These are phyloP conservation scores for Syritta pipiens DNA, from an alignment of 2,888 invertebrate species.

Conservation along the genomic window DNA sequence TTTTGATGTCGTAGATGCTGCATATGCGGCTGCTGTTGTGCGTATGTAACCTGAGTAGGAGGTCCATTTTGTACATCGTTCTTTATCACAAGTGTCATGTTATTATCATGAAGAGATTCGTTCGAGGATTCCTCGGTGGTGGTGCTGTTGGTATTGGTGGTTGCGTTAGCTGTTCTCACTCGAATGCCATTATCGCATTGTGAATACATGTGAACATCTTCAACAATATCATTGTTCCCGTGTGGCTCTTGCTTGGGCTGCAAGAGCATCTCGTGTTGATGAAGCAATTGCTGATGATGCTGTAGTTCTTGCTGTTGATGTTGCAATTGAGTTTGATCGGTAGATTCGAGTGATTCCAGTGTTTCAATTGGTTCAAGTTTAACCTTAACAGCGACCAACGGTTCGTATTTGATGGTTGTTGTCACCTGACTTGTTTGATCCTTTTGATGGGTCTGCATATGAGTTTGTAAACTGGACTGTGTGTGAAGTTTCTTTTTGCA, in stretches of 20 bases:
- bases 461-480: constrained; percentile 78
- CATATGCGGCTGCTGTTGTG: constrained; percentile 72
- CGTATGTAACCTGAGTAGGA: constrained; percentile 77
- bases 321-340: constrained; percentile 57
- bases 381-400: constrained; percentile 63
- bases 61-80: constrained; percentile 77
- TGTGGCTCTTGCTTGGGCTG: constrained; percentile 46
- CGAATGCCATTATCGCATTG: constrained; percentile 56
- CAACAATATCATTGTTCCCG: constrained; percentile 7
- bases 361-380: constrained; percentile 48
- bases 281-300: constrained; percentile 72
- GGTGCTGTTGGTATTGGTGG: constrained; percentile 74
- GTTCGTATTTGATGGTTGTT: constrained; percentile 71
- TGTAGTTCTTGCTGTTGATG: constrained; percentile 51
- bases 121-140: constrained; percentile 77
- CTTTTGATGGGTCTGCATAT: constrained; percentile 78
- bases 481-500: constrained; percentile 79
- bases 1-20: constrained; percentile 71
- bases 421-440: constrained; percentile 75
- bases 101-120: constrained; percentile 72
- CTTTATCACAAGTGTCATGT: constrained; percentile 77
- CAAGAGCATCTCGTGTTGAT: constrained; percentile 68
- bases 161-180: constrained; percentile 62
- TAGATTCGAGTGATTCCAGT: too few species aligned
- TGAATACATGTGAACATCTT: constrained; percentile 57